These are phyloP conservation scores for Lasiommata megera DNA, from an alignment of 2,888 invertebrate species.

Conservation along the genomic window DNA sequence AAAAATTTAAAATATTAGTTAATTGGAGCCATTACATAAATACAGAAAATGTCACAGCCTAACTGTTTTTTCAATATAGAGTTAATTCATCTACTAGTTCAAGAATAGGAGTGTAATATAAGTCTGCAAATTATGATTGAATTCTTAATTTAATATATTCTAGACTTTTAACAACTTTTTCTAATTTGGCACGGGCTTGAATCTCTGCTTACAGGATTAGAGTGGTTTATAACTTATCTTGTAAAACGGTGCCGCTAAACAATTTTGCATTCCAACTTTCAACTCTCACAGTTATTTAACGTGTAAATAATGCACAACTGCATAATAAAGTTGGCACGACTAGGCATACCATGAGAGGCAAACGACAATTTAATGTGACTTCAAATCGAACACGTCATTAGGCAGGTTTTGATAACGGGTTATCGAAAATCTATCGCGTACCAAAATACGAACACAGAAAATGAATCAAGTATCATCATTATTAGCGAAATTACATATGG, in stretches of 20 bases:
- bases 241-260: background rate
- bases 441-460: constrained; percentile 27
- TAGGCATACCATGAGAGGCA: background rate
- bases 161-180: background rate
- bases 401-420: constrained; percentile 33
- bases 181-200: background rate
- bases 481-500: no score
- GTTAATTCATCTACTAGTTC: no score
- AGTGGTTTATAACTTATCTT: background rate
- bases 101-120: no score
- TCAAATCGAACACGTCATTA: constrained; percentile 29
- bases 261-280: background rate
- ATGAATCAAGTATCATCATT: no score
- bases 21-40: no score
- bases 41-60: no score
- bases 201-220: background rate
- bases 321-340: background rate
- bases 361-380: constrained; percentile 7
- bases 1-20: no score
- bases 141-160: background rate
- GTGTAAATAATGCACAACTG: background rate
- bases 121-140: background rate
- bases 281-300: background rate
- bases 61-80: no score
- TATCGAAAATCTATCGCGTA: constrained; percentile 39